These are phyloP conservation scores for Hippocampus guttulatus DNA, from an alignment of 2,113 vertebrate genomes.

Conservation along the genomic window DNA sequence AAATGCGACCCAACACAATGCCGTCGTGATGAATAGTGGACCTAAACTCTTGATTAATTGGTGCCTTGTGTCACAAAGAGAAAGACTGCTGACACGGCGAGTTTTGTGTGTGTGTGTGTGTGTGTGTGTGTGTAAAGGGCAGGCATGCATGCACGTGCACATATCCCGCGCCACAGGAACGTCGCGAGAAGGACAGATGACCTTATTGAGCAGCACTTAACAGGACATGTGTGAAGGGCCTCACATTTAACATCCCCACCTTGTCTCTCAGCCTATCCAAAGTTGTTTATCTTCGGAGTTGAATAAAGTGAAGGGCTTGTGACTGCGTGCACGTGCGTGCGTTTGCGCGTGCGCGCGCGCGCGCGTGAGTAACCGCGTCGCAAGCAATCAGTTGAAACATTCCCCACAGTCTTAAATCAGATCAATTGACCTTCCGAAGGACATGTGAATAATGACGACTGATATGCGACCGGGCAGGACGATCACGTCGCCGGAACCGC, in stretches of 20 bases:
- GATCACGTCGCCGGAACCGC: slow-evolving; percentile 24
- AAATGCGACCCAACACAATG: slow-evolving; percentile 23
- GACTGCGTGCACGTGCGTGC: slow-evolving; percentile 22
- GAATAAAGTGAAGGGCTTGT: slow-evolving; percentile 58
- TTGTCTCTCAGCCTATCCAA: slow-evolving; percentile 53
- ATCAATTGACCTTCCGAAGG: slow-evolving; percentile 63
- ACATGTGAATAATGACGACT: slow-evolving; percentile 55
- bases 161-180: slow-evolving; percentile 24
- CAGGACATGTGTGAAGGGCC: slow-evolving; percentile 59
- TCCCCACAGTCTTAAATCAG: slow-evolving; percentile 56
- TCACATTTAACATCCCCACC: slow-evolving; percentile 62
- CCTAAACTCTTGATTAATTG: slow-evolving; percentile 51
- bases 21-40: slow-evolving; percentile 27
- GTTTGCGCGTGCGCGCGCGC: slow-evolving; percentile 9
- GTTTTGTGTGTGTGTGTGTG: slow-evolving; percentile 14
- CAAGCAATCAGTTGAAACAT: slow-evolving; percentile 58
- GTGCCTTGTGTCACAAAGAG: slow-evolving; percentile 41
- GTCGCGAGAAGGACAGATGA: slow-evolving; percentile 57
- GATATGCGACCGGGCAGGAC: slow-evolving; percentile 42
- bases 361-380: slow-evolving; percentile 31
- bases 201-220: slow-evolving; percentile 65
- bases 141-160: slow-evolving; percentile 7
- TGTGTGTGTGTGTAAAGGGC: slow-evolving; percentile 27
- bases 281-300: slow-evolving; percentile 63
- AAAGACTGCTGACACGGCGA: slow-evolving; percentile 55